Conservation (phyloP, 2,797 vertebrate genomes). For the Gadopsis bispinosus region DNA sequence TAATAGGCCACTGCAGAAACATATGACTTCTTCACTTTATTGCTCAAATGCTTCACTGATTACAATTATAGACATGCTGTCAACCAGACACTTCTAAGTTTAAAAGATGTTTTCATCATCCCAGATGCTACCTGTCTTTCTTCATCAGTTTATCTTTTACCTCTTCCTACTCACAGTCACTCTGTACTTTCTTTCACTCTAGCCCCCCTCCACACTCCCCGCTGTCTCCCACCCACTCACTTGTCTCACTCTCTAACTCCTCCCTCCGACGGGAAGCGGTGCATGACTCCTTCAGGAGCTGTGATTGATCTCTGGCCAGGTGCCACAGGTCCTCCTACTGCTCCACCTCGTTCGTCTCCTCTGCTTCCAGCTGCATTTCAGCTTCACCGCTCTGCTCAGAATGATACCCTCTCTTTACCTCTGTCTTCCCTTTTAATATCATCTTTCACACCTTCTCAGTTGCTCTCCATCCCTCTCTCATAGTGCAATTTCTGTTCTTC, state of each 20-base stretch:
- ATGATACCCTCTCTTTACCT: slow-evolving; percentile 15
- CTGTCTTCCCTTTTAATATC: neutral
- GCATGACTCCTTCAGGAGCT: slow-evolving; percentile 58
- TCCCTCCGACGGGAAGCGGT: slow-evolving; percentile 47
- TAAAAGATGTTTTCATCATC: neutral
- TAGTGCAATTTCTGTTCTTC: neutral
- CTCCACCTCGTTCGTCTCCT: slow-evolving; percentile 30
- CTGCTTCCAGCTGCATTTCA: slow-evolving; percentile 45
- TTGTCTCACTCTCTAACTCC: slow-evolving; percentile 33
- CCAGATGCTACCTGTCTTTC: slow-evolving; percentile 23
- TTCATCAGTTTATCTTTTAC: slow-evolving; percentile 22
- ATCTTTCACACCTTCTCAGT: slow-evolving; percentile 22
- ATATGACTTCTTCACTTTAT: slow-evolving; percentile 26
- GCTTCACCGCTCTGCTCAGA: slow-evolving; percentile 23
- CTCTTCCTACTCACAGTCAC: slow-evolving; percentile 8
- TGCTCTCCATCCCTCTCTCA: slow-evolving; percentile 19
- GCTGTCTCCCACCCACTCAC: slow-evolving; percentile 27
- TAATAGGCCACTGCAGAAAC: slow-evolving; percentile 42
- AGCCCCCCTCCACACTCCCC: slow-evolving; percentile 18
- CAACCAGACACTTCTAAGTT: neutral
- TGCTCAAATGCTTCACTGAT: slow-evolving; percentile 20
- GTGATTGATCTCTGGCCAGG: slow-evolving; percentile 66
- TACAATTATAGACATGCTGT: slow-evolving; percentile 1
- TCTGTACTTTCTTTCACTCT: slow-evolving; percentile 44
- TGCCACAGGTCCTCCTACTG: slow-evolving; percentile 53